phyloP scores from a whole-genome alignment of 2,113 vertebrate genomes.

The Ranitomeya variabilis region DNA sequence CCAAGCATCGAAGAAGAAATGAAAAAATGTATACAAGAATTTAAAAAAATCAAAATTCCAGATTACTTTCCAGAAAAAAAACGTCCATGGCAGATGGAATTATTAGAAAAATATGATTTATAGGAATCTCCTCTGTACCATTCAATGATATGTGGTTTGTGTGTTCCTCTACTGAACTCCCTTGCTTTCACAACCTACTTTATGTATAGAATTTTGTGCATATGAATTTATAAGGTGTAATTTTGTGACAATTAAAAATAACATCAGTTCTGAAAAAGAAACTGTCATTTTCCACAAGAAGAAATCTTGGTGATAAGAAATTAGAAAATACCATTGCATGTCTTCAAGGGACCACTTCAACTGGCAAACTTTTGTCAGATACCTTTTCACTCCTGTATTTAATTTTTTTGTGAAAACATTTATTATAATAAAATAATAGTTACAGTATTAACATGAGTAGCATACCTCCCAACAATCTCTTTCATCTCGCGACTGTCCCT shows the following conservation, averaged over 20 bases:
- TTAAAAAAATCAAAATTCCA: slow-evolving; percentile 88
- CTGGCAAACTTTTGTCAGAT: not conserved
- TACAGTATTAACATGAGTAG: slow-evolving; percentile 51
- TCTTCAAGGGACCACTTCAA: slow-evolving; percentile 25
- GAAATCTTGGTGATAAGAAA: slow-evolving; percentile 55
- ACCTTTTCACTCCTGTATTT: slow-evolving; percentile 44
- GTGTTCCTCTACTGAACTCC: slow-evolving; percentile 66
- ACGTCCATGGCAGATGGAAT: slow-evolving; percentile 88
- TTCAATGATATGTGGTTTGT: slow-evolving; percentile 58
- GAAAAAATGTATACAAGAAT: slow-evolving; percentile 90
- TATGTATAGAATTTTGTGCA: slow-evolving; percentile 64
- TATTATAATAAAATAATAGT: slow-evolving; percentile 65
- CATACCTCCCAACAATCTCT: not conserved
- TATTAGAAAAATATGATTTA: slow-evolving; percentile 86
- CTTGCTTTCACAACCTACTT: slow-evolving; percentile 60
- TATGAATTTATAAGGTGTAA: slow-evolving; percentile 64
- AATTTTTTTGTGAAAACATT: slow-evolving; percentile 35
- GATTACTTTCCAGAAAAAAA: slow-evolving; percentile 86
- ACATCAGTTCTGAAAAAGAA: slow-evolving; percentile 61
- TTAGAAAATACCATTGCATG: slow-evolving; percentile 56
- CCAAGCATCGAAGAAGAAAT: slow-evolving; percentile 86
- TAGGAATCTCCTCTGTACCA: slow-evolving; percentile 65
- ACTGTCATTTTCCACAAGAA: slow-evolving; percentile 58
- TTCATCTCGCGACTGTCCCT: not conserved
- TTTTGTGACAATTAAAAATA: slow-evolving; percentile 4